phyloP scores from a whole-genome alignment of 1,140 invertebrate species.

The Philopotamus ludificatus region DNA sequence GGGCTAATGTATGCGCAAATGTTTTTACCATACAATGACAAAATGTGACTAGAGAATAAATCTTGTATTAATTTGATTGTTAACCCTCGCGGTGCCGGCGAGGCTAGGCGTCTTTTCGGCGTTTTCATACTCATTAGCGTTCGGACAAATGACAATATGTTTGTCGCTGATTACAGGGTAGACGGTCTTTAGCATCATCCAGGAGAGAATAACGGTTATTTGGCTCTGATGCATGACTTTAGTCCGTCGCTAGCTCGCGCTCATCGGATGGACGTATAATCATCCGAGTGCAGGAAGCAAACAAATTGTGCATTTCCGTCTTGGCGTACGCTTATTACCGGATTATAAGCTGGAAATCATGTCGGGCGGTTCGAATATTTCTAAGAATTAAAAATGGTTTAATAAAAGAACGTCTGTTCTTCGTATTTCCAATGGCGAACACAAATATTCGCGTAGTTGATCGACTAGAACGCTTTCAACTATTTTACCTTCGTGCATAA shows the following conservation, averaged over 20 bases:
- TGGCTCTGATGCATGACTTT: neutral
- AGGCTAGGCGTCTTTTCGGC: neutral
- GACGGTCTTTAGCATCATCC: neutral
- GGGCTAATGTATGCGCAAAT: neutral
- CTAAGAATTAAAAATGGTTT: no score
- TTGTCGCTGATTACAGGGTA: no score
- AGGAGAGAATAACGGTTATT: neutral
- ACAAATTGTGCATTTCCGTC: slow-evolving; percentile 12
- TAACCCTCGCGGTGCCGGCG: neutral
- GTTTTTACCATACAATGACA: no score
- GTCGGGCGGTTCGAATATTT: no score
- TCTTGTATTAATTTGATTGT: no score
- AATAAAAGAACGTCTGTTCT: neutral
- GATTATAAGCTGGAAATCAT: neutral
- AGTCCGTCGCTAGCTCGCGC: neutral
- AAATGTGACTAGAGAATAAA: no score
- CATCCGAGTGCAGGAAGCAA: slow-evolving; percentile 4
- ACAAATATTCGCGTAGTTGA: neutral
- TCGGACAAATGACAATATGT: no score
- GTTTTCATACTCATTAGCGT: no score
- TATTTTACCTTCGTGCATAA: no score
- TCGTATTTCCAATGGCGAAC: neutral
- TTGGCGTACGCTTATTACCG: neutral
- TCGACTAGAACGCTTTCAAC: no score
- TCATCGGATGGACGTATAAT: slow-evolving; percentile 1